These are phyloP conservation scores for Steromphala cineraria DNA, from an alignment of 2,888 invertebrate species.

Conservation along the genomic window DNA sequence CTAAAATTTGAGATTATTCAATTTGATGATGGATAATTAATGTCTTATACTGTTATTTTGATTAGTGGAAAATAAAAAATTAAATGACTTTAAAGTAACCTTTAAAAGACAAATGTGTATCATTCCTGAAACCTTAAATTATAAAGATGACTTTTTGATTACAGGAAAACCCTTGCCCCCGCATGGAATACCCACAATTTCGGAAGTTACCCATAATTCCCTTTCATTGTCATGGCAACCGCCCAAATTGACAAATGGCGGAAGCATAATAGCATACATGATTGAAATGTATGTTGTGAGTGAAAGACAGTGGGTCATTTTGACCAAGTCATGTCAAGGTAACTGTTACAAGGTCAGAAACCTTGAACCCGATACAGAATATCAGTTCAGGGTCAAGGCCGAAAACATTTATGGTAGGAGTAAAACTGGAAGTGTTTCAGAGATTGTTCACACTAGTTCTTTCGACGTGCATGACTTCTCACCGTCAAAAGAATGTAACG, in stretches of 20 bases:
- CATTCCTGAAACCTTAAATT: background rate
- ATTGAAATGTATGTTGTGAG: slow-evolving; percentile 48
- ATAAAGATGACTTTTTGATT: slow-evolving; percentile 29
- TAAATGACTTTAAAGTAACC: too few species aligned
- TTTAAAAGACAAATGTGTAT: background rate
- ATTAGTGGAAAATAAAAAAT: background rate
- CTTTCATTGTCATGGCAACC: slow-evolving; percentile 71
- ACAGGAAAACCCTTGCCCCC: slow-evolving; percentile 65
- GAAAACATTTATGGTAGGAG: slow-evolving; percentile 63
- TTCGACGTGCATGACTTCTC: slow-evolving; percentile 24
- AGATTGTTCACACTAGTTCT: slow-evolving; percentile 70
- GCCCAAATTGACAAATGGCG: slow-evolving; percentile 57
- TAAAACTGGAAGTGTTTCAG: slow-evolving; percentile 57
- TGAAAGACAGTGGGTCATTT: slow-evolving; percentile 55
- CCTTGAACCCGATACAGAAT: slow-evolving; percentile 52
- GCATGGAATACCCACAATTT: slow-evolving; percentile 51
- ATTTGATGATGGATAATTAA: background rate
- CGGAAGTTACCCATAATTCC: slow-evolving; percentile 62
- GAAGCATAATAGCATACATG: slow-evolving; percentile 53
- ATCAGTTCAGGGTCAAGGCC: slow-evolving; percentile 60
- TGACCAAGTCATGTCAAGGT: slow-evolving; percentile 64
- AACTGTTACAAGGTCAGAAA: slow-evolving; percentile 58
- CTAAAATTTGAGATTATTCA: background rate
- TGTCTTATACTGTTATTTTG: background rate
- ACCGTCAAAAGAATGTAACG: background rate